Evolutionary conservation across 1,140 invertebrate genomes (phyloP).

Genomic region (Saccostrea glomerata): DNA sequence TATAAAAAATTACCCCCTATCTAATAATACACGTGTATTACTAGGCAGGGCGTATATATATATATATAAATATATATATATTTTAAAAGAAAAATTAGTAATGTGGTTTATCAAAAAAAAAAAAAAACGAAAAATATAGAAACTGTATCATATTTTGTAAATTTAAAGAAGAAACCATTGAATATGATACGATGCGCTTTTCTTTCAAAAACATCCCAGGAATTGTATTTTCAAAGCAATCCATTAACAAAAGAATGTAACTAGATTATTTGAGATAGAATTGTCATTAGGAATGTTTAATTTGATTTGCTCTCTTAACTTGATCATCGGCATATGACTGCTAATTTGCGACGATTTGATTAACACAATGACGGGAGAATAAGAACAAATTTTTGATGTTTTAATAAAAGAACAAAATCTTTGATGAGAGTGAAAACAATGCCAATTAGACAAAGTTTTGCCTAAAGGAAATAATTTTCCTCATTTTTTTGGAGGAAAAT

Average conservation of each 20-base stretch:
- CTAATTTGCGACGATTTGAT: constrained; percentile 34
- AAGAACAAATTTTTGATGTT: constrained; percentile 29
- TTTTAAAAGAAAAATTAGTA: no score
- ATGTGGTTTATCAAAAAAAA: no score
- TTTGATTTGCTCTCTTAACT: constrained; percentile 5
- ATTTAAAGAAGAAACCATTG: no score
- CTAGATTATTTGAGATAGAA: background rate
- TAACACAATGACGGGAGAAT: constrained; percentile 20
- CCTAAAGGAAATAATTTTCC: constrained; percentile 21
- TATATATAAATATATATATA: no score
- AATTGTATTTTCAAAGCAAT: no score
- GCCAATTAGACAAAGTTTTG: constrained; percentile 2
- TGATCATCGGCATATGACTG: constrained; percentile 9
- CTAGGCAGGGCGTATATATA: no score
- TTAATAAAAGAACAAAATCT: constrained; percentile 29
- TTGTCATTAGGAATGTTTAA: constrained; percentile 8
- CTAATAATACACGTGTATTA: no score
- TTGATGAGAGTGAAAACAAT: constrained; percentile 8
- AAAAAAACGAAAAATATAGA: no score
- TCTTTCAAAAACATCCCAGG: background rate
- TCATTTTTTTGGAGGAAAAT: constrained; percentile 30
- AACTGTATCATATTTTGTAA: no score
- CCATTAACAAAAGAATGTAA: background rate
- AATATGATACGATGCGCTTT: background rate
- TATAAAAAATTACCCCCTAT: no score